Evolutionary conservation across 2,888 invertebrate species (phyloP).

Genomic region (Psococerastis gibbosa): DNA sequence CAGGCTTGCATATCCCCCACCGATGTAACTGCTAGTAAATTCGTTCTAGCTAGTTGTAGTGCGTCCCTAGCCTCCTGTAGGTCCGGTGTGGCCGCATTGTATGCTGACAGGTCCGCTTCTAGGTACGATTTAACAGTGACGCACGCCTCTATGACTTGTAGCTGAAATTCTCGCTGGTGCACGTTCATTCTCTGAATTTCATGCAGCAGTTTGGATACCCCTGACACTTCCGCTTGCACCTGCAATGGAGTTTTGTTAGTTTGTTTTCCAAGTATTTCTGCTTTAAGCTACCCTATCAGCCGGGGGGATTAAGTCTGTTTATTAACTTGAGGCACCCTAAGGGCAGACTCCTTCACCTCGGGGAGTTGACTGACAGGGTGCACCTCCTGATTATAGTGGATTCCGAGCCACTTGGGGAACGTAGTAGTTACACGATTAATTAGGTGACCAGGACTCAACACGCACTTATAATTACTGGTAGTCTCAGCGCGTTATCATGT

Average conservation of each 20-base stretch:
- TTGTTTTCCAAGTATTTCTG: no score
- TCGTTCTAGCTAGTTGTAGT: slow-evolving; percentile 38
- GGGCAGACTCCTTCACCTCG: no score
- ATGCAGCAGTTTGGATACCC: slow-evolving; percentile 46
- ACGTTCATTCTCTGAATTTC: slow-evolving; percentile 49
- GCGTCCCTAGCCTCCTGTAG: slow-evolving; percentile 44
- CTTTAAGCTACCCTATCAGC: no score
- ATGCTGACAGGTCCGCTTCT: slow-evolving; percentile 47
- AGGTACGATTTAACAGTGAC: slow-evolving; percentile 54
- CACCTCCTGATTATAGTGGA: no score
- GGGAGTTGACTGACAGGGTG: no score
- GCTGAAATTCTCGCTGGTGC: slow-evolving; percentile 50
- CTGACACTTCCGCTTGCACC: slow-evolving; percentile 42
- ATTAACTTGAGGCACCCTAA: no score
- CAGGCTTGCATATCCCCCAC: slow-evolving; percentile 40
- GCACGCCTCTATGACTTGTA: slow-evolving; percentile 54
- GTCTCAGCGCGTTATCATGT: no score
- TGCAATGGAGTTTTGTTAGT: slow-evolving; percentile 16
- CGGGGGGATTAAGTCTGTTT: no score
- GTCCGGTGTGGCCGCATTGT: slow-evolving; percentile 32
- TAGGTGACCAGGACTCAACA: no score
- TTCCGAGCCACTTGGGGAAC: no score
- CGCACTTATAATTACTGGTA: no score
- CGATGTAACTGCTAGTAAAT: slow-evolving; percentile 36
- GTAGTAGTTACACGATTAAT: no score